Percentiles rank a stretch among this genome's conserved stretches.
phyloP scores from a whole-genome alignment of 1,140 invertebrate genomes.

The Zaprionus camerounensis region DNA sequence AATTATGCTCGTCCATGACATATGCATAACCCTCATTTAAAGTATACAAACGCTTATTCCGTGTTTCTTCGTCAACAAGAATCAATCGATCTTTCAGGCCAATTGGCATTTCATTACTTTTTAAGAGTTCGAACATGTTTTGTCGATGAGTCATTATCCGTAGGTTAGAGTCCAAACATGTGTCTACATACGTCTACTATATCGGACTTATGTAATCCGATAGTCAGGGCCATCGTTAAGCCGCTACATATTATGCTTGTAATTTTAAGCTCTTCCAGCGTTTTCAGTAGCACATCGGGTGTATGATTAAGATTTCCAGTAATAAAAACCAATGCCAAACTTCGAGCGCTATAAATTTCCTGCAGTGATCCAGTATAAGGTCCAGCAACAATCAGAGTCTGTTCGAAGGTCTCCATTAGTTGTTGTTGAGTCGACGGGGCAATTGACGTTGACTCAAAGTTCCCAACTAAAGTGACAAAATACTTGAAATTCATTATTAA shows the following conservation, averaged over 20 bases:
- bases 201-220: neutral
- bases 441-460: neutral
- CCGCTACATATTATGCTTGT: neutral
- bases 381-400: neutral
- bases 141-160: neutral
- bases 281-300: neutral
- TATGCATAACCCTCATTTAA: neutral
- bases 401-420: neutral
- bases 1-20: neutral
- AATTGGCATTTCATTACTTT: neutral
- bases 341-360: neutral
- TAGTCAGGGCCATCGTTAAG: neutral
- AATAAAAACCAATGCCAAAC: neutral
- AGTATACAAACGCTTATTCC: neutral
- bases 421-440: neutral
- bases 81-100: neutral
- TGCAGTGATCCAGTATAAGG: neutral
- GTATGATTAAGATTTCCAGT: neutral
- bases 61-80: neutral
- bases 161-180: neutral
- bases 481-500: neutral
- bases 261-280: neutral
- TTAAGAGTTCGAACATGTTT: neutral
- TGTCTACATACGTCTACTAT: neutral
- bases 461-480: neutral